phyloP scores from a whole-genome alignment of 2,797 vertebrate species.

The Fistularia tabacaria region DNA sequence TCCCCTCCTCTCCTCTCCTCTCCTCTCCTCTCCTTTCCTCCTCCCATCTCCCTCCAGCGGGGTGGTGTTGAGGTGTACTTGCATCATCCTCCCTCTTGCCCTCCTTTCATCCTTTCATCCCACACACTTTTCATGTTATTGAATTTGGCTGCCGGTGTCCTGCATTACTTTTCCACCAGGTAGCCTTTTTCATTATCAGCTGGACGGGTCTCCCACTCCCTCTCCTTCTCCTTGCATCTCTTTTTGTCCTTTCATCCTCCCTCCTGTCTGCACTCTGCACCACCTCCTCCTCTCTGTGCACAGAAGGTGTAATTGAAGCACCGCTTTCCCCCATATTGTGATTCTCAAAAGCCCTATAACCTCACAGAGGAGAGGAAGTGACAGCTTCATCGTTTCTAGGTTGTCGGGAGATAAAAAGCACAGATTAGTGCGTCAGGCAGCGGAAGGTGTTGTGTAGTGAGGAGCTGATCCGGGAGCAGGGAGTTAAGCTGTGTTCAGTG shows the following conservation, averaged over 20 bases:
- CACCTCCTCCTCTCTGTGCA: constrained; percentile 35
- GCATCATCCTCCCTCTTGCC: constrained; percentile 64
- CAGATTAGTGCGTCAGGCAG: constrained; percentile 66
- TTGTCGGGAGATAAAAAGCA: constrained; percentile 59
- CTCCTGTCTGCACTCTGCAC: constrained; percentile 1
- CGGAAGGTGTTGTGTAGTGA: constrained; percentile 56
- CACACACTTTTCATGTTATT: constrained; percentile 69
- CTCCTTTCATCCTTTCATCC: constrained; percentile 61
- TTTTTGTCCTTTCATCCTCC: constrained; percentile 26
- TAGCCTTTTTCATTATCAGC: constrained; percentile 72
- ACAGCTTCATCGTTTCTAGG: constrained; percentile 70
- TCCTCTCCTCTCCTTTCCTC: constrained; percentile 2
- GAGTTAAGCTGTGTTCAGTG: constrained; percentile 15
- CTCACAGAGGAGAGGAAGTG: constrained; percentile 52
- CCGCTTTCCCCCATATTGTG: constrained; percentile 69
- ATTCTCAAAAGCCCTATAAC: constrained; percentile 68
- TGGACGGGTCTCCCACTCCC: constrained; percentile 52
- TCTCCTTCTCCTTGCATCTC: constrained; percentile 34
- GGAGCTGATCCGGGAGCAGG: constrained; percentile 57
- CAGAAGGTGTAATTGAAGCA: constrained; percentile 68
- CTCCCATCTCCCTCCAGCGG: constrained; percentile 58
- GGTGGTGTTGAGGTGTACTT: constrained; percentile 72
- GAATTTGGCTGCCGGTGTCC: constrained; percentile 67
- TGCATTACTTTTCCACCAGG: constrained; percentile 70
- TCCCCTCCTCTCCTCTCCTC: constrained; percentile 6